Evolutionary conservation across 2,888 invertebrate species (phyloP).

Genomic region (Conistra vaccinii): DNA sequence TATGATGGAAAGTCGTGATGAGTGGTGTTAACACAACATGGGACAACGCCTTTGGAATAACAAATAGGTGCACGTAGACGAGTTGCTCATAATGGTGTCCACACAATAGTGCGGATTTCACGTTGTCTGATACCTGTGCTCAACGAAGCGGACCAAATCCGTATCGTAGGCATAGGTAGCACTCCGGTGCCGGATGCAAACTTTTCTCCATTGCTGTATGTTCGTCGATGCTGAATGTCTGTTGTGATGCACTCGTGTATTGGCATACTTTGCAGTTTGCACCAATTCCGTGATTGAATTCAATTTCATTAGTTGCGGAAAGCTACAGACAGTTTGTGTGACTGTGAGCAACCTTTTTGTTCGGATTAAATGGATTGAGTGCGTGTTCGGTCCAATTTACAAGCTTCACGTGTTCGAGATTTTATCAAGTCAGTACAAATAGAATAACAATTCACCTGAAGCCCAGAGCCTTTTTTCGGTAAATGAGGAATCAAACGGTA

Average conservation of each 20-base stretch:
- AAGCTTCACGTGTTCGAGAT: conserved; percentile 57
- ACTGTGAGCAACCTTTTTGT: conserved; percentile 56
- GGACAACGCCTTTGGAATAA: conserved; percentile 65
- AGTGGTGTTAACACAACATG: conserved; percentile 60
- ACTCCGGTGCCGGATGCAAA: conserved; percentile 67
- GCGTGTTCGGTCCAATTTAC: conserved; percentile 59
- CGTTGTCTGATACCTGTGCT: conserved; percentile 70
- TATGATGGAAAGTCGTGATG: conserved; percentile 67
- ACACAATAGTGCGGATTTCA: conserved; percentile 67
- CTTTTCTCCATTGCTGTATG: conserved; percentile 67
- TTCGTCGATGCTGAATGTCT: conserved; percentile 40
- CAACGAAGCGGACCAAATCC: conserved; percentile 69
- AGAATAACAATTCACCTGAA: conserved; percentile 40
- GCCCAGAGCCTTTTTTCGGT: conserved; percentile 3
- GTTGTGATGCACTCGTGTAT: conserved; percentile 39
- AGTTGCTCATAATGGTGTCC: conserved; percentile 58
- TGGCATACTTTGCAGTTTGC: conserved; percentile 61
- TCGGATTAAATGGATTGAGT: conserved; percentile 66
- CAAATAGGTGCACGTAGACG: conserved; percentile 64
- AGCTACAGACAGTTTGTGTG: conserved; percentile 52
- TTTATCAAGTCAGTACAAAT: conserved; percentile 46
- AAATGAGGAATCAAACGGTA: conserved; percentile 4
- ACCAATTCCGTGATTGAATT: conserved; percentile 60
- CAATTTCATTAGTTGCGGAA: conserved; percentile 61
- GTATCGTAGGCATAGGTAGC: conserved; percentile 58